Conservation (phyloP, 2,113 vertebrate species). For the Rallus limicola region DNA sequence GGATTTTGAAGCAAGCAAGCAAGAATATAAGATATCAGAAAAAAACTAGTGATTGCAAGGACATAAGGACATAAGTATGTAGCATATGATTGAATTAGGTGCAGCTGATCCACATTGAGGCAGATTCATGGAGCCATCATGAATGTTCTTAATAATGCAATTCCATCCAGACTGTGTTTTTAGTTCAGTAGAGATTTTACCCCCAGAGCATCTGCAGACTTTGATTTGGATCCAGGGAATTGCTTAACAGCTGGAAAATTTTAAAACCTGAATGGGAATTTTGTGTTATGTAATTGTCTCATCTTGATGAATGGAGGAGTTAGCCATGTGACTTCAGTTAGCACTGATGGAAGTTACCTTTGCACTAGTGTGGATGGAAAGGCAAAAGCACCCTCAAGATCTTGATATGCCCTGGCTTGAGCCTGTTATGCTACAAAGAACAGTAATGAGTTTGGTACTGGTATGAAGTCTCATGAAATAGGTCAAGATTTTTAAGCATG, state of each 20-base stretch:
- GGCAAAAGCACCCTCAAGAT: background rate
- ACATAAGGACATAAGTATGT: background rate
- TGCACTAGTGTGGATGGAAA: background rate
- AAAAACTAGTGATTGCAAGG: background rate
- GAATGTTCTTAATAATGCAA: background rate
- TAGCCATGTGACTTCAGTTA: background rate
- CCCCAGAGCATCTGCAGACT: constrained; percentile 26
- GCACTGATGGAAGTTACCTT: background rate
- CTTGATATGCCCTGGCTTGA: background rate
- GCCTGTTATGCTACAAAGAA: background rate
- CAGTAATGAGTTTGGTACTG: background rate
- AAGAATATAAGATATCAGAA: background rate
- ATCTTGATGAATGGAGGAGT: background rate
- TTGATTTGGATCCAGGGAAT: constrained; percentile 39
- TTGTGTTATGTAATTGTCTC: background rate
- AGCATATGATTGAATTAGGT: background rate
- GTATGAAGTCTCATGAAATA: background rate
- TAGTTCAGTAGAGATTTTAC: background rate
- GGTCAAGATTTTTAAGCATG: background rate
- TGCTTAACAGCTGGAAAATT: constrained; percentile 9
- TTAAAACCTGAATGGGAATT: background rate
- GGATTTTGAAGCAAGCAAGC: background rate
- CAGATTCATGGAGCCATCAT: background rate
- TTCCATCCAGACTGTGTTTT: background rate
- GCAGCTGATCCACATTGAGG: background rate